These are phyloP conservation scores for Terebella lapidaria DNA, from an alignment of 2,888 invertebrate genomes.

Conservation along the genomic window DNA sequence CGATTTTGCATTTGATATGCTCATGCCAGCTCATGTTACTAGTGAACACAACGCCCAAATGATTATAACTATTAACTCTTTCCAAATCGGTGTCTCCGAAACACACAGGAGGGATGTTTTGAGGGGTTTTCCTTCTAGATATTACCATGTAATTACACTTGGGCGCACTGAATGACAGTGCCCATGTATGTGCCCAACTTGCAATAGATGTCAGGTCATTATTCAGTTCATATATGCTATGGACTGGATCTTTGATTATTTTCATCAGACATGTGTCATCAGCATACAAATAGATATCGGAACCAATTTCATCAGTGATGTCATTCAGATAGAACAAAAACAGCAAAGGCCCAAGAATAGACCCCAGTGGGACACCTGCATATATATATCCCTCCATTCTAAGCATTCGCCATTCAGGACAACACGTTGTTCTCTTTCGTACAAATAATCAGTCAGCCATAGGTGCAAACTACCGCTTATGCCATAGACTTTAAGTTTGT, in stretches of 20 bases:
- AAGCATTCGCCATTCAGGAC: not conserved
- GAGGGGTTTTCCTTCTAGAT: too few species aligned
- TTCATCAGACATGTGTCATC: not conserved
- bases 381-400: not conserved
- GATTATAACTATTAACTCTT: too few species aligned
- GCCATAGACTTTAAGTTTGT: not conserved
- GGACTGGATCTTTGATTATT: not conserved
- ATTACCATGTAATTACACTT: too few species aligned
- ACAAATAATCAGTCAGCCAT: not conserved
- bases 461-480: not conserved
- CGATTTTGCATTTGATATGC: too few species aligned
- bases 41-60: too few species aligned
- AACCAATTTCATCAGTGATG: not conserved
- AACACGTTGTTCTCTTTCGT: not conserved
- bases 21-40: too few species aligned
- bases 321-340: not conserved
- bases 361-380: not conserved
- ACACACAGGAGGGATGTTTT: too few species aligned
- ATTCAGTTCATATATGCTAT: not conserved
- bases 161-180: too few species aligned
- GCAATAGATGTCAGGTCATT: too few species aligned
- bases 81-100: too few species aligned
- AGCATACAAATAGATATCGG: not conserved
- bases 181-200: too few species aligned
- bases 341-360: not conserved